A percentile compares a stretch with the other conserved stretches of the same genome.
Conservation (phyloP, 2,797 vertebrate species). For the Kryptolebias ocellatus region DNA sequence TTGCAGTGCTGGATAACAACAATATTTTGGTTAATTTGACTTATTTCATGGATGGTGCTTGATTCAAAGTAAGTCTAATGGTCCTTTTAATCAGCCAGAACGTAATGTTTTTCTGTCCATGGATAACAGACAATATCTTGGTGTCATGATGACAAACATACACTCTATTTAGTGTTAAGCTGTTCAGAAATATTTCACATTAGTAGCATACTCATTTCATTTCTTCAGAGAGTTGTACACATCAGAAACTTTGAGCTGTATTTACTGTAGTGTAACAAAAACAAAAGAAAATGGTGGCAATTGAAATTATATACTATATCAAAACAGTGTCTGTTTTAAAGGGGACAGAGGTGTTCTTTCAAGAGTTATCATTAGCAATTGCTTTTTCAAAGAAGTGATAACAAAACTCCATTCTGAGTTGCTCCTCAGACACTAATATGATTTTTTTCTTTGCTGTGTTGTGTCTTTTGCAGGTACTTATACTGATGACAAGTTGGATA, state of each 20-base stretch:
- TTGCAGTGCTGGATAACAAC: too few relatives aligned
- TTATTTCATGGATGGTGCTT: not conserved
- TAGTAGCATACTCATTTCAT: not conserved
- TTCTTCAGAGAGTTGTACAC: slow-evolving; percentile 4
- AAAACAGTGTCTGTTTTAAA: slow-evolving; percentile 5
- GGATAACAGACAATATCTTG: too few relatives aligned
- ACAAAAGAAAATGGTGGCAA: slow-evolving; percentile 5
- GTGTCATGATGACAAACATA: too few relatives aligned
- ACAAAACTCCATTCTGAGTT: not conserved
- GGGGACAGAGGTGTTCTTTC: not conserved
- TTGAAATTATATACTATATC: not conserved
- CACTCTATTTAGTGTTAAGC: too few relatives aligned
- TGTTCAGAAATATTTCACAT: slow-evolving; percentile 1
- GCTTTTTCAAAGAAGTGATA: too few relatives aligned
- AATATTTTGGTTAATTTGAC: not conserved
- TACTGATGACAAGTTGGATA: not conserved
- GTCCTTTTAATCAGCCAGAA: too few relatives aligned
- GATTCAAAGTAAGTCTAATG: too few relatives aligned
- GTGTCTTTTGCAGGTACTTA: not conserved
- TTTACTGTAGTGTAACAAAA: not conserved
- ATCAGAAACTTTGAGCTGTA: not conserved
- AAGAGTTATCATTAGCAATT: not conserved
- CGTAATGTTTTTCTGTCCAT: too few relatives aligned
- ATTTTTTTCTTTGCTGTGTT: not conserved
- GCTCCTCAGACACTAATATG: not conserved